Evolutionary conservation across 1,140 invertebrate genomes (phyloP), one percentile per base, ranked within the genome.

Genomic region (Magallana angulata): DNA sequence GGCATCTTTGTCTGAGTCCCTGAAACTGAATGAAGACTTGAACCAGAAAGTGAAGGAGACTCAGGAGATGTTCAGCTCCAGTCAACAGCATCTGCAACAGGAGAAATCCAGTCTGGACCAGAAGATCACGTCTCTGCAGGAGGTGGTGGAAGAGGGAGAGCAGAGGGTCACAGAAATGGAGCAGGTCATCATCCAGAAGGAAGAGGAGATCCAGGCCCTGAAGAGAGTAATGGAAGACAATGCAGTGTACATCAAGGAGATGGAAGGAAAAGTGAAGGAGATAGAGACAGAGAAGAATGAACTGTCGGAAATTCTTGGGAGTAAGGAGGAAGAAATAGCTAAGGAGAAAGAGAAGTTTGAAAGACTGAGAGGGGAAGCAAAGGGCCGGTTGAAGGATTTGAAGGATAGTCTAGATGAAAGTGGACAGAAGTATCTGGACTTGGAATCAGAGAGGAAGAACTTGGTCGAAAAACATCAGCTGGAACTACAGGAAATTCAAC

Each of bases 11-110:
- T 76, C 85, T 3, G 87, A 91, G 7, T 85, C 90, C 82, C 80
- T 88, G 86, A 88, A 88, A 80, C 83, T 88, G 1, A 92, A 92
- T 85, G 89, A 90, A 57, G 90, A 92, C 56, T 84, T 92, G 36
- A 91, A 84, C 81, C 83, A 89, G 36, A 90, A 89, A 71, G 85
- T 92, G 18, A 88, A 91, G n/a, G 90, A 91, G 30, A 90, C 89
- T 57, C 88, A 91, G 8, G 84, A 89, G 62, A 64, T 88, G 36
- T 87, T 91, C 76, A 89, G 84, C 16, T 30, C 84, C 8, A 88
- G 56, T 76, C 86, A 88, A n/a, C 57, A 91, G 58, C 86, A 92
- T 83, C 80, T 89, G 9, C 81, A 85, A 48, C 85, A 85, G 24
- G 91, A 92, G 56, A 92, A 92, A 59, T 62, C 86, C 24, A 81